Base-by-base conservation (phyloP, 2,797 vertebrate species). In the Bradypus variegatus region DNA sequence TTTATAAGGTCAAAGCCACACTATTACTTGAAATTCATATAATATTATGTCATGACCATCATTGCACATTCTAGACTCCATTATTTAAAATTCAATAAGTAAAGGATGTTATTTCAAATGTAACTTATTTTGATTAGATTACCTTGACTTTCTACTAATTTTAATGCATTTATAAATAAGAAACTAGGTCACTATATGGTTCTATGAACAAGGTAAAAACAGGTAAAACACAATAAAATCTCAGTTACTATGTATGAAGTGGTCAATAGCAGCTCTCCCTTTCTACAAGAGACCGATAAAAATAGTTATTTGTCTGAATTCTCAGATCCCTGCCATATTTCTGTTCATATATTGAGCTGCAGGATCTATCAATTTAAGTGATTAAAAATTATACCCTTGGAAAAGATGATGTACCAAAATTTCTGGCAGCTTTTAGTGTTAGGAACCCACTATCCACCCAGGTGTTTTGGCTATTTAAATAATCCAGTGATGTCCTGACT, bases 381-480 rank as follows among this genome's bases (percentile, higher is more conserved):
- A 91, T 53, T 79, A 89, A 94, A 90, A 95, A 95, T 77, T 53
- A 93, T 5, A 93, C 33, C 60, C 89, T 0, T 93, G 93, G 80
- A 91, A 70, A 81, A 80, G 29, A 65, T 3, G 50, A 33, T 19
- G 36, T 64, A 38, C 83, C 33, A 85, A 94, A 92, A 88, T 13
- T 16, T 64, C 92, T 86, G 41, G 53, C 5, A 87, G 19, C 31
- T 91, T 76, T 90, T 55, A 89, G 58, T 76, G 78, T 91, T 38
- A 92, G 76, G 89, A 86, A 70, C 36, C 70, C 89, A 62, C 0
- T 89, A 86, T 94, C 85, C 85, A 86, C 67, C 77, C 6, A 87
- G 50, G 88, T 82, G 58, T 7, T 95, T 80, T 90, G 90, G 62
- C 80, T 96, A 86, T 64, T 95, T 96, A 94, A 92, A 64, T 50